Evolutionary conservation across 2,113 vertebrate species (phyloP), one percentile per base, ranked within the genome.

Genomic region (Cephalopholis sonnerati): DNA sequence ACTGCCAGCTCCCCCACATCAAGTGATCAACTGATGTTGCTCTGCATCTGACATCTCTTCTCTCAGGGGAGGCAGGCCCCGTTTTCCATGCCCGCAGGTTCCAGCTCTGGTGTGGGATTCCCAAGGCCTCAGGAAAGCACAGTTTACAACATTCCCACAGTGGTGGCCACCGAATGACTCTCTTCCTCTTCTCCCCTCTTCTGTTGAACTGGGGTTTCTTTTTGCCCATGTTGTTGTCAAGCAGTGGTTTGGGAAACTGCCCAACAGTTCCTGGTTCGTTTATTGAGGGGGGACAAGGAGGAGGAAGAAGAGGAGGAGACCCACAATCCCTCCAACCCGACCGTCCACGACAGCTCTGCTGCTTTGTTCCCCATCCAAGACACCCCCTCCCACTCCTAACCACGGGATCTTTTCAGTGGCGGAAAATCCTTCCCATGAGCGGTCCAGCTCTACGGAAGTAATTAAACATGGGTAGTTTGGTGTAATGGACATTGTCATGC

Each of bases 91-190:
- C 82, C 91, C 83, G 54, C 93, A 93, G 93, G 94, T 94, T 94
- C 84, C 89, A 91, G 79, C 86, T 90, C 91, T 89, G 78, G 82
- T 93, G 91, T 94, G 94, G 91, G 93, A 92, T 95, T 93, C 92
- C 87, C 92, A 92, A 89, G 91, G 89, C 90, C 92, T 91, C 92
- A 94, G 88, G 92, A 95, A 95, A 95, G 84, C 76, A 86, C 84
- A 95, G 94, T 93, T 95, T 88, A 91, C 87, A 89, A 92, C 84
- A 92, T 96, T 96, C 95, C 95, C 95, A 96, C 94, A 96, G 93
- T 93, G 90, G 91, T 92, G 81, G 82, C 82, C 91, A 90, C 88
- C 62, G 76, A 92, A 93, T 88, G 77, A 84, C 90, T 90, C 77
- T 92, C 91, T 90, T 94, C 89, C 91, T 91, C 77, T 80, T 87